A percentile compares a stretch with the other conserved stretches of the same genome.
phyloP scores from a whole-genome alignment of 2,888 invertebrate species.

The Bombylius major region DNA sequence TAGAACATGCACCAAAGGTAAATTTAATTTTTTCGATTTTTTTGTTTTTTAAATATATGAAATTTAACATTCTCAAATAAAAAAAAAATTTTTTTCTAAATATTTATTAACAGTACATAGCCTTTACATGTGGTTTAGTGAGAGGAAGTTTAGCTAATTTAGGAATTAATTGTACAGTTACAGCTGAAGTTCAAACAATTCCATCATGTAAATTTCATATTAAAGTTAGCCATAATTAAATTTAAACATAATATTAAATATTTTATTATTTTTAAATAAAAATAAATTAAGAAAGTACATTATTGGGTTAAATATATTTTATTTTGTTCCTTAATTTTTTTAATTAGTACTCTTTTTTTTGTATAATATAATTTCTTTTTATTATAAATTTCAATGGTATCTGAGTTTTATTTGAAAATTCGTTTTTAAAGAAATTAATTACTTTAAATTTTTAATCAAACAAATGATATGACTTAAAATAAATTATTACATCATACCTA shows the following conservation, averaged over 20 bases:
- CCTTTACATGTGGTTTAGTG: constrained; percentile 91
- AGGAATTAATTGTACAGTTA: constrained; percentile 86
- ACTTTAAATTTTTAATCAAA: no score
- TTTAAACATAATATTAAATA: background rate
- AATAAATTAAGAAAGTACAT: no score
- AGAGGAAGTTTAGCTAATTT: constrained; percentile 91
- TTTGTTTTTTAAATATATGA: background rate
- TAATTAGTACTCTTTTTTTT: no score
- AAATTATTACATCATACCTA: no score
- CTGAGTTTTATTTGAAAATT: no score
- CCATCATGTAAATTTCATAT: constrained; percentile 89
- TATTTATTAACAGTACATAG: constrained; percentile 54
- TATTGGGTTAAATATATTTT: no score
- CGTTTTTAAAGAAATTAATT: no score
- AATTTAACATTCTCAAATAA: no score
- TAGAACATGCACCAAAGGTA: constrained; percentile 81
- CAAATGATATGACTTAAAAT: no score
- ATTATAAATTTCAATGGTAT: no score
- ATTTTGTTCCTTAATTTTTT: no score
- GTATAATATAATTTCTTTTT: no score
- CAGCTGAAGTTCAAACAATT: constrained; percentile 86
- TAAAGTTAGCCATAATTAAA: constrained; percentile 62
- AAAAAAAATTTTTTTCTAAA: constrained; percentile 5
- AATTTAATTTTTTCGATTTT: constrained; percentile 4
- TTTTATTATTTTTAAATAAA: background rate